Evolutionary conservation across 2,888 invertebrate genomes (phyloP).

Genomic region (Saturnia japonica): DNA sequence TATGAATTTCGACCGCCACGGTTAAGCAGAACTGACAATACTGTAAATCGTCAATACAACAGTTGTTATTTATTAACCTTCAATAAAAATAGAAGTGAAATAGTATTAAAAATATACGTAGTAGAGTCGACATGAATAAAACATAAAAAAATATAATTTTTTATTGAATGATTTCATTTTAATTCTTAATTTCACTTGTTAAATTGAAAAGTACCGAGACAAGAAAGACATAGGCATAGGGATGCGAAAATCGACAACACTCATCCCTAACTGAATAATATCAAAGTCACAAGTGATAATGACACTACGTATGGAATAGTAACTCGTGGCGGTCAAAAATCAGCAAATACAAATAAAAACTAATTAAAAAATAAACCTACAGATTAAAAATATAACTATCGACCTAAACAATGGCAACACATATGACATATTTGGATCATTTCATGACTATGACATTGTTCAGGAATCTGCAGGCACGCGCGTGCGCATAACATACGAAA

Average conservation of each 20-base stretch:
- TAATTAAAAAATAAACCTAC: slow-evolving; percentile 45
- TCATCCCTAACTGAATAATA: neutral
- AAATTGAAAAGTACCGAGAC: neutral
- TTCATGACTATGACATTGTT: slow-evolving; percentile 68
- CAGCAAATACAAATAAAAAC: slow-evolving; percentile 28
- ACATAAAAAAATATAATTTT: neutral
- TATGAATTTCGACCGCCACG: neutral
- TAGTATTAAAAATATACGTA: neutral
- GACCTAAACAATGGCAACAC: slow-evolving; percentile 78
- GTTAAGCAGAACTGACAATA: slow-evolving; percentile 6
- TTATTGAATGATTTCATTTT: neutral
- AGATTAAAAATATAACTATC: slow-evolving; percentile 50
- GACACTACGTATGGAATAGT: neutral
- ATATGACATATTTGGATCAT: slow-evolving; percentile 66
- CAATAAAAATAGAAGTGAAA: neutral
- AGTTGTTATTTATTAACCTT: too few species aligned
- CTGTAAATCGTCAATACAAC: neutral
- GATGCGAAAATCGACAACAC: neutral
- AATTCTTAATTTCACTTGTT: neutral
- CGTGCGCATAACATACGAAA: neutral
- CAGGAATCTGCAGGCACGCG: slow-evolving; percentile 39
- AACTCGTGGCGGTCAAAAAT: slow-evolving; percentile 8
- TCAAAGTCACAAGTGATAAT: neutral
- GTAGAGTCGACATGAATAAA: neutral
- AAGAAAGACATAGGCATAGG: neutral